Evolutionary conservation across 2,888 invertebrate species (phyloP).

Genomic region (Altica lythri): DNA sequence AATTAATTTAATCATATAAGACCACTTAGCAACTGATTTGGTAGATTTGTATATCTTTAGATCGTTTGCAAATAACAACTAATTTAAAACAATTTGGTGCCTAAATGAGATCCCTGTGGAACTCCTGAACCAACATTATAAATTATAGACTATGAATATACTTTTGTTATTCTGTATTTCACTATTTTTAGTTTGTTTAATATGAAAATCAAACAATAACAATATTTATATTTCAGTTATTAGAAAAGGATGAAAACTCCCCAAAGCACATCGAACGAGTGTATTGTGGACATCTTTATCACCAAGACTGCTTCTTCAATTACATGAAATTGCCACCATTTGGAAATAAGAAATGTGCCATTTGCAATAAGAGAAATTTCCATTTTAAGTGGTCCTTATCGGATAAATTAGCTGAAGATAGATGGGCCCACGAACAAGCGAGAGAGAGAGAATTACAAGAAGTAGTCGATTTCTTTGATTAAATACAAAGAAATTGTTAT

Average conservation of each 20-base stretch:
- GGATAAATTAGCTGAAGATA: conserved; percentile 70
- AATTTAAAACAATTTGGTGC: too few species aligned
- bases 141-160: too few species aligned
- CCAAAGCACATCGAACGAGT: conserved; percentile 69
- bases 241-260: conserved; percentile 63
- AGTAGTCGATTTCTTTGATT: conserved; percentile 70
- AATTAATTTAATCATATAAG: too few species aligned
- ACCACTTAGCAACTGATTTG: too few species aligned
- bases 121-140: too few species aligned
- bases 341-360: conserved; percentile 71
- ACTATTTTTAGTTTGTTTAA: too few species aligned
- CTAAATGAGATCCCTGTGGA: too few species aligned
- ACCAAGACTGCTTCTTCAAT: conserved; percentile 68
- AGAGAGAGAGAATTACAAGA: conserved; percentile 74
- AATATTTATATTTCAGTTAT: conserved; percentile 54
- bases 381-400: conserved; percentile 76
- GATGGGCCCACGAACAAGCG: conserved; percentile 80
- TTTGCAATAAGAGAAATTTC: conserved; percentile 67
- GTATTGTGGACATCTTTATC: conserved; percentile 75
- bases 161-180: too few species aligned
- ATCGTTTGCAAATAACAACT: too few species aligned
- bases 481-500: too few species aligned
- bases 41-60: too few species aligned
- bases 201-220: too few species aligned
- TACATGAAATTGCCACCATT: conserved; percentile 77